These are phyloP conservation scores for Aradophagus sp. DNA, from an alignment of 1,140 invertebrate species.

Conservation along the genomic window DNA sequence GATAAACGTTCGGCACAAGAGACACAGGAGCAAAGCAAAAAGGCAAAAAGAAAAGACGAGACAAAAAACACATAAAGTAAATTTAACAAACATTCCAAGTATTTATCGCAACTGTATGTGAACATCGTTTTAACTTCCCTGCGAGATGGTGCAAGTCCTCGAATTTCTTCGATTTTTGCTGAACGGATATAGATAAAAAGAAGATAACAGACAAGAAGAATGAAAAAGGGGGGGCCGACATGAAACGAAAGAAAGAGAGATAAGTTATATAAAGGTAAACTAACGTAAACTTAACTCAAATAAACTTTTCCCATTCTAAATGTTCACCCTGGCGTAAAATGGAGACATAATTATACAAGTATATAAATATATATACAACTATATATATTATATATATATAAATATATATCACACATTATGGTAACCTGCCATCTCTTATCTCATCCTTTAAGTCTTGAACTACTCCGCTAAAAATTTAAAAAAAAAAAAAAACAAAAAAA, in stretches of 20 bases:
- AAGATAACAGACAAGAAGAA: conserved; percentile 1
- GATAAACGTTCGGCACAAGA: conserved; percentile 62
- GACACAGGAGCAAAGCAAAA: conserved; percentile 28
- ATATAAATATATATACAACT: conserved; percentile 23
- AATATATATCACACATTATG: conserved; percentile 55
- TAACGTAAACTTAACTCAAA: conserved; percentile 50
- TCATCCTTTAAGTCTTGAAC: conserved; percentile 46
- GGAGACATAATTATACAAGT: conserved; percentile 56
- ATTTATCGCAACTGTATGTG: conserved; percentile 72
- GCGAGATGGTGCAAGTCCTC: conserved; percentile 59
- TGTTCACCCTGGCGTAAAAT: conserved; percentile 63
- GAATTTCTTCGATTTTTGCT: conserved; percentile 43
- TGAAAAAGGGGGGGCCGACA: conserved; percentile 9
- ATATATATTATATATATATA: conserved; percentile 27
- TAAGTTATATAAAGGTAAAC: conserved; percentile 42
- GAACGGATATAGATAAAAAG: conserved; percentile 2
- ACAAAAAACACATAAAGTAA: no score
- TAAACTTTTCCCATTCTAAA: conserved; percentile 67
- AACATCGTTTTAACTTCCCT: conserved; percentile 65
- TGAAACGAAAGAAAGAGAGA: conserved; percentile 13
- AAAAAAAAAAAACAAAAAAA: conserved; percentile 6
- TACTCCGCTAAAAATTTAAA: conserved; percentile 43
- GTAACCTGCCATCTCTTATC: conserved; percentile 61
- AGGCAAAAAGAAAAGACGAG: conserved; percentile 57
- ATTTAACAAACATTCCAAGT: conserved; percentile 51